Evolutionary conservation across 1,140 invertebrate genomes (phyloP), one percentile per base, ranked within the genome.

Genomic region (Polypedilum vanderplanki): DNA sequence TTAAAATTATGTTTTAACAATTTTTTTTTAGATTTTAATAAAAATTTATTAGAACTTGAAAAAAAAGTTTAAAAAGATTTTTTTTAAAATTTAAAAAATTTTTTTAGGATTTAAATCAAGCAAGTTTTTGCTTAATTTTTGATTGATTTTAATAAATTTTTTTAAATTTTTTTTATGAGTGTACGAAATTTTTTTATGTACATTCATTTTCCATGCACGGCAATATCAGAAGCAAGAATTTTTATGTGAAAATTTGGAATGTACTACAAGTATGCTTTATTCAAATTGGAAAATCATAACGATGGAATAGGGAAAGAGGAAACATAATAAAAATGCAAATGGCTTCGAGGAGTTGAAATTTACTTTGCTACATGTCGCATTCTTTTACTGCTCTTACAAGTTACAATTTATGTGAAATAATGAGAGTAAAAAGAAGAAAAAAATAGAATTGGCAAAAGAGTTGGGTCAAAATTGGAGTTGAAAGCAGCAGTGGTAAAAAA

Each of bases 211-310:
- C 24, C 24, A 33, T 33, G 24, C 24, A 33, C 24, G 24, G 24
- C 24, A 33, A 33, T 33, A 33, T 33, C 24, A 33, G 24, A 33
- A 33, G 24, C 12, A 67, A 17, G n/a, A 8, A 7, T 70, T 18
- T 70, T 70, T 3, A 10, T 70, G 65, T 70, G 17, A 70, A 9
- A 70, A 20, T 20, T 22, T 18, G 9, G 17, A 18, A 20, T 18
- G 20, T 70, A 70, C 17, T 70, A 70, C 65, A 70, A 70, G 65
- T 20, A 70, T 70, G 65, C 65, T 70, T 22, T 70, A 20, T 70
- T 70, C 65, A 70, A 70, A 70, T 70, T 70, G 65, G 65, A 70
- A 70, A 70, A 70, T 70, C 65, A 70, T 70, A 70, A 70, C 65
- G 65, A 22, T 18, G 18, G 20, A 70, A 57, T 8, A n/a, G 46